A percentile compares a stretch with the other conserved stretches of the same genome.
phyloP scores from a whole-genome alignment of 2,113 vertebrate genomes.

The Mobula hypostoma region DNA sequence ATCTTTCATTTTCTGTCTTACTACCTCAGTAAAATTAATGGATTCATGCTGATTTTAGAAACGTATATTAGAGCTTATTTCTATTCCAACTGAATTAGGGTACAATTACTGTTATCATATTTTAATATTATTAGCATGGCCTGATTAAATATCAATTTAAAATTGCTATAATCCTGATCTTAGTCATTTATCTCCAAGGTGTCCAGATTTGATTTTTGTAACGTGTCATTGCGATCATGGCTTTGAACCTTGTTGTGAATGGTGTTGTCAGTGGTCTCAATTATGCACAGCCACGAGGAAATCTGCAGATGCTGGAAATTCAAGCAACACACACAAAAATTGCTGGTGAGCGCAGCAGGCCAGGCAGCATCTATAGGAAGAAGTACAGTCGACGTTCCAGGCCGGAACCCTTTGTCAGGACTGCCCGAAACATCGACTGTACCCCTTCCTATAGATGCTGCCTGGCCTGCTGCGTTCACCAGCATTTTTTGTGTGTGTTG shows the following conservation, averaged over 20 bases:
- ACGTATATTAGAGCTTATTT: neutral
- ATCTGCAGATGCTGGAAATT: too few species aligned
- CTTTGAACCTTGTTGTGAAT: neutral
- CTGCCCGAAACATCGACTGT: too few species aligned
- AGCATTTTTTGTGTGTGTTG: too few species aligned
- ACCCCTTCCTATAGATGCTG: too few species aligned
- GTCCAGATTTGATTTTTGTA: neutral
- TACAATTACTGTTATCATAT: constrained; percentile 15
- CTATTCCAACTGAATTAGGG: neutral
- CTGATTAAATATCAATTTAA: neutral
- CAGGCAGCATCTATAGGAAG: too few species aligned
- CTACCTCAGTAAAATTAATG: neutral
- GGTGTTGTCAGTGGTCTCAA: neutral
- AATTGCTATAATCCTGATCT: neutral
- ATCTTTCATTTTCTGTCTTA: neutral
- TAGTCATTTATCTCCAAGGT: neutral
- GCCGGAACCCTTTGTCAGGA: too few species aligned
- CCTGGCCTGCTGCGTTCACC: too few species aligned
- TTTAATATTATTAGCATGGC: constrained; percentile 9
- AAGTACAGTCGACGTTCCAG: too few species aligned
- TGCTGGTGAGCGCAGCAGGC: too few species aligned
- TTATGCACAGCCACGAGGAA: neutral
- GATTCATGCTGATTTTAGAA: neutral
- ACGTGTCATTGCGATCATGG: neutral
- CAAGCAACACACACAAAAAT: too few species aligned